Evolutionary conservation across 2,888 invertebrate genomes (phyloP), one percentile per base, ranked within the genome.

Genomic region (Carabus problematicus): DNA sequence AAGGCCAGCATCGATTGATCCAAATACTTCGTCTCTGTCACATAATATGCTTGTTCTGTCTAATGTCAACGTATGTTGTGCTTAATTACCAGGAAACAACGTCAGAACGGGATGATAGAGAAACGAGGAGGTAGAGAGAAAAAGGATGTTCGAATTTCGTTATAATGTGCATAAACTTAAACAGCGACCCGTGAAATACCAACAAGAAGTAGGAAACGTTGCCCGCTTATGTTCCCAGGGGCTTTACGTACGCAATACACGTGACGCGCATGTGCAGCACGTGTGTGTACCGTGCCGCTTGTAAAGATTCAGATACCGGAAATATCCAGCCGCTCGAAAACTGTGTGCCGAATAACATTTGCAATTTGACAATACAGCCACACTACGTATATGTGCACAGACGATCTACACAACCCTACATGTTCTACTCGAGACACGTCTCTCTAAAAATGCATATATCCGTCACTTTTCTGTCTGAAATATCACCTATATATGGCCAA

Each of bases 181-280:
- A 52, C 52, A 52, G 19, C 52, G 52, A 16, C 14, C 14, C 2
- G 1, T n/a, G 19, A 16, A 52, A 52, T 52, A 52, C 52, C 18
- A 52, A 52, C 16, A 52, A 52, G 18, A 52, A 18, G 52, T 19
- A 52, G 19, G 16, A 52, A 14, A 19, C 14, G 14, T 14, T n/a
- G 18, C 9, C 14, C 9, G 52, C 52, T 52, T 19, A 16, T 18
- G 14, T 19, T 52, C 52, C n/a, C n/a, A n/a, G n/a, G 16, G 16
- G 52, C 19, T 52, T n/a, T 52, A 52, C 52, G 52, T 52, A 52
- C 52, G 16, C 52, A 16, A 52, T 19, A 18, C 52, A 52, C 52
- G 52, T 52, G 49, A 2, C 9, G 16, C 19, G 52, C 16, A 16
- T 52, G 16, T 52, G 18, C 19, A 16, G 49, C 19, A 16, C 52